Base-by-base conservation (phyloP, 1,140 invertebrate genomes). In the Polypedilum pembai region DNA sequence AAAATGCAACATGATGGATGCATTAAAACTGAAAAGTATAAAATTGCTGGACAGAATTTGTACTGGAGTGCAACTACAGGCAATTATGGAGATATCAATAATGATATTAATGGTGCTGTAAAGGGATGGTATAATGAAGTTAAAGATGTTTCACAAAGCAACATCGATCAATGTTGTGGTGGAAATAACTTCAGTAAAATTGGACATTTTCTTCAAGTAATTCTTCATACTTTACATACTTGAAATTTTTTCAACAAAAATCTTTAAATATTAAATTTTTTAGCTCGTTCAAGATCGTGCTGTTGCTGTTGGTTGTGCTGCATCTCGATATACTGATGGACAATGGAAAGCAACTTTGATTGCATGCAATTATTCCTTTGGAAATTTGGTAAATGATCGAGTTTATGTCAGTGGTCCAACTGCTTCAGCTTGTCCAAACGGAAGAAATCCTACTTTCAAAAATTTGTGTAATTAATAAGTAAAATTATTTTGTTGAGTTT, bases 1-100 rank as follows among this genome's bases (percentile, higher is more conserved):
- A 77, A 76, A n/a, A 80, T 81, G 12, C 77, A 75, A 1, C 80
- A 81, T 74, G 80, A 81, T 75, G 45, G 77, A 66, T 81, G 80
- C 75, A 77, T 79, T 15, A 80, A 80, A 75, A 80, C 80, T 17
- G 76, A 75, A 45, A 74, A 63, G 24, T 74, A 20, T 24, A 10
- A 15, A 18, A 15, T 0, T 10, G 21, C 41, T n/a, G 80, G 80
- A 2, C 80, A 81, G 66, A 81, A 81, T 75, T 80, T 81, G 20
- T 80, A 78, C 2, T 79, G 79, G 40, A n/a, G 2, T 17, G n/a
- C n/a, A 56, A 15, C 8, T n/a, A n/a, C 40, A 41, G 15, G 41
- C 10, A 7, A 3, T 12, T 4, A 7, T 15, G 15, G 8, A 17
- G 12, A 15, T 8, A 4, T 24, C 20, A 17, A 56, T 21, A 5